Evolutionary conservation across 2,113 vertebrate genomes (phyloP).

Genomic region (Arenaria interpres): DNA sequence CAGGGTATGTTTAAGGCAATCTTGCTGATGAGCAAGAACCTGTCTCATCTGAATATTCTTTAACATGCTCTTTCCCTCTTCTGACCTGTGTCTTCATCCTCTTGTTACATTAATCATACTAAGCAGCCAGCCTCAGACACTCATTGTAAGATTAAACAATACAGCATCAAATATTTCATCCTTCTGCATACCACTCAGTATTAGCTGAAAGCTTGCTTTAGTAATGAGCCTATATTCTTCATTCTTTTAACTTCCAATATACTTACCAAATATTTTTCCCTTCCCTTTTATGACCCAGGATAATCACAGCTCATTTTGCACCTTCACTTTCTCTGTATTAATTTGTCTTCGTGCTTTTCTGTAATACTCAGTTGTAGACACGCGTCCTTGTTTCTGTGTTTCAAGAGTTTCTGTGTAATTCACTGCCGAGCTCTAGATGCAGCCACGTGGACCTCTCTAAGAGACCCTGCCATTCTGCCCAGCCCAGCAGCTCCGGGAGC

Average conservation of each 20-base stretch:
- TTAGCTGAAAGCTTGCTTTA: background rate
- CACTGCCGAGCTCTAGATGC: background rate
- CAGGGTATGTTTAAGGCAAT: background rate
- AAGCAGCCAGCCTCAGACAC: background rate
- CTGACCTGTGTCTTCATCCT: background rate
- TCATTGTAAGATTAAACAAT: slow-evolving; percentile 6
- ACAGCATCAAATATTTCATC: background rate
- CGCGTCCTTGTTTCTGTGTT: background rate
- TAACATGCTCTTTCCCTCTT: background rate
- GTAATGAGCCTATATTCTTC: background rate
- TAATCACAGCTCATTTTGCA: background rate
- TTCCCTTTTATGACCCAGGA: background rate
- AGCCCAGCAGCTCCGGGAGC: background rate
- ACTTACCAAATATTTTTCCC: background rate
- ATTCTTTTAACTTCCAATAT: background rate
- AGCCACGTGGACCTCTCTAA: background rate
- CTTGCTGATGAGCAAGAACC: background rate
- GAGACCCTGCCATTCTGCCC: background rate
- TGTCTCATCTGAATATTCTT: background rate
- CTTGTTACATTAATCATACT: background rate
- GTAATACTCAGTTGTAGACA: background rate
- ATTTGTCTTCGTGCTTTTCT: background rate
- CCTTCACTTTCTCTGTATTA: background rate
- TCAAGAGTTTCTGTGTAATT: background rate
- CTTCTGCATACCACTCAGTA: background rate